Base-by-base conservation (phyloP, 2,888 invertebrate species). In the Dorcus parallelipipedus region DNA sequence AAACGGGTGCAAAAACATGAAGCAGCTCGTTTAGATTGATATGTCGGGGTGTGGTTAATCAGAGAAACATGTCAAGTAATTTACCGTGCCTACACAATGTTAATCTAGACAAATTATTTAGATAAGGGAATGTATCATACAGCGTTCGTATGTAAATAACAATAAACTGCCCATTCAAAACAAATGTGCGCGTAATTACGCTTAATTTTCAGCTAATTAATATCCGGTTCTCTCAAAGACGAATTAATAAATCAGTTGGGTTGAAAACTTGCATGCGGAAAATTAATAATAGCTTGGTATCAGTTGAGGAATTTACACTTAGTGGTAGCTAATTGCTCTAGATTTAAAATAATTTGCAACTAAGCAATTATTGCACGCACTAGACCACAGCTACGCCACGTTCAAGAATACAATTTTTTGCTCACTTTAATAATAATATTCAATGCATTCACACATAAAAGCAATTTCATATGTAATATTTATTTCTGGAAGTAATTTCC, bases 91-190 rank as follows among this genome's bases (percentile, higher is more conserved):
- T 26, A 45, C 33, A 17, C 17, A 45, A 38, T 8, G 47, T 33
- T 45, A 38, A 53, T 41, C 38, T 54, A 54, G 49, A 49, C 49
- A 54, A 54, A 54, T 49, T 49, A 40, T 40, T 4, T n/a, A 20
- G 54, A 54, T 54, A 54, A 54, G 54, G 26, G 26, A 33, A 33
- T 33, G 26, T 7, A 33, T 33, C 26, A 33, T 33, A 33, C 6
- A 7, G 26, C 26, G 26, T 33, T 33, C 26, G 26, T 33, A 33
- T 7, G 26, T 45, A 14, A 33, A 41, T 49, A 54, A 38, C 20
- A 41, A 40, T 14, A 26, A 42, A 41, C 38, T 10, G 9, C 33
- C 49, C 41, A 40, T 54, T 54, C 40, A 33, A 33, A 33, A 33
- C 26, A 33, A 33, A 33, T 33, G 26, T 7, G 26, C 6, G 6